These are phyloP conservation scores for Leptopterna dolabrata DNA, from an alignment of 2,888 invertebrate species.

Conservation along the genomic window DNA sequence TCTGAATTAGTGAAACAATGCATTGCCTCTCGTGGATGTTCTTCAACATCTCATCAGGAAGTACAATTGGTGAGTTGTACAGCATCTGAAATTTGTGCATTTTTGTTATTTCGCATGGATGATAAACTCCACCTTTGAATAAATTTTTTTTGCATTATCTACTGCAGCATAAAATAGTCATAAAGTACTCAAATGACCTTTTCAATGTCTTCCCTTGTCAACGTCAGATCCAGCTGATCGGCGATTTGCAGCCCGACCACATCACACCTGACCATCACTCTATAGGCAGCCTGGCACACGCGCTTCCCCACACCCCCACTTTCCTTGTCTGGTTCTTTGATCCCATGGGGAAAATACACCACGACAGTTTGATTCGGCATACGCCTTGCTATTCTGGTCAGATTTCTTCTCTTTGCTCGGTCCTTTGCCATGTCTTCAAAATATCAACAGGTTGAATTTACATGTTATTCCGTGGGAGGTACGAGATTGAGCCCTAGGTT, in stretches of 20 bases:
- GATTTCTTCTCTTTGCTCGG: constrained; percentile 58
- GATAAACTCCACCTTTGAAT: too few relatives aligned
- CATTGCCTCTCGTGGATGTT: constrained; percentile 59
- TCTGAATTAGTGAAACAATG: constrained; percentile 61
- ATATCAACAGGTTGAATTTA: neutral
- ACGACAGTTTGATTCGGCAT: constrained; percentile 61
- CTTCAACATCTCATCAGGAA: constrained; percentile 60
- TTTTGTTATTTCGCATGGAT: too few relatives aligned
- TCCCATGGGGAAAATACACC: constrained; percentile 64
- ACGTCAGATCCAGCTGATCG: constrained; percentile 67
- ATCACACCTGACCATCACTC: constrained; percentile 65
- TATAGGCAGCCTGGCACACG: constrained; percentile 61
- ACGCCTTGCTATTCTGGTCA: constrained; percentile 60
- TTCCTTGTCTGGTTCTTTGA: constrained; percentile 54
- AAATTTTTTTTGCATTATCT: too few relatives aligned
- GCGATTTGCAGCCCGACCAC: constrained; percentile 70
- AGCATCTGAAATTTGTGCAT: constrained; percentile 64
- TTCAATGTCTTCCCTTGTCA: constrained; percentile 63
- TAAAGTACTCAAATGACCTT: constrained; percentile 51
- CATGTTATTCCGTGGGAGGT: too few relatives aligned
- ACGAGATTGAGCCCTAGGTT: too few relatives aligned
- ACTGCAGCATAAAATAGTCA: too few relatives aligned
- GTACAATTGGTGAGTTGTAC: constrained; percentile 60
- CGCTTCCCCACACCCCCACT: constrained; percentile 42
- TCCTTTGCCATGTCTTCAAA: constrained; percentile 61